These are phyloP conservation scores for Amorpha juglandis DNA, from an alignment of 2,888 invertebrate genomes.

Conservation along the genomic window DNA sequence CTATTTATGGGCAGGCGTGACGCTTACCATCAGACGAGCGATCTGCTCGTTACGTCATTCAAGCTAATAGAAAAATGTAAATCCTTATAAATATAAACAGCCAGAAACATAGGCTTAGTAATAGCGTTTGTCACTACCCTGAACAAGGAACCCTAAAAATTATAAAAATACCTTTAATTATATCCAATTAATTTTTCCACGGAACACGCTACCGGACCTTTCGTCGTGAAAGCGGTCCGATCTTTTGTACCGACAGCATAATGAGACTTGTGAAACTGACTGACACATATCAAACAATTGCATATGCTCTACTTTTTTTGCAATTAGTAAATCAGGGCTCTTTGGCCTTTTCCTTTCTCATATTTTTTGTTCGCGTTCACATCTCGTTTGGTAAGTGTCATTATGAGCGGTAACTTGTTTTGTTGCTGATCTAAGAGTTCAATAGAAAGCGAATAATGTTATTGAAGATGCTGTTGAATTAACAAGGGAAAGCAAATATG, in stretches of 20 bases:
- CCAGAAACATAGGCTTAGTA: too few species aligned
- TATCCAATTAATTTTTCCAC: constrained; percentile 54
- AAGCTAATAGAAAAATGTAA: too few species aligned
- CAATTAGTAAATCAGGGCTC: constrained; percentile 30
- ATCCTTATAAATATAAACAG: too few species aligned
- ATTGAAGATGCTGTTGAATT: too few species aligned
- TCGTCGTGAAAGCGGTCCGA: constrained; percentile 55
- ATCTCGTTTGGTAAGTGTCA: constrained; percentile 1
- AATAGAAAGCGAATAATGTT: too few species aligned
- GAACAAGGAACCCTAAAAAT: constrained; percentile 34
- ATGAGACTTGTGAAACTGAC: constrained; percentile 50
- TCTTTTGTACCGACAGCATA: constrained; percentile 56
- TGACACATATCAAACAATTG: constrained; percentile 35
- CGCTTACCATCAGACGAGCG: too few species aligned
- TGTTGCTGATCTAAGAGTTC: not conserved
- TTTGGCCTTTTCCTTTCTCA: constrained; percentile 27
- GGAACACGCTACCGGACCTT: constrained; percentile 49
- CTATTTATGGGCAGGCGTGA: too few species aligned
- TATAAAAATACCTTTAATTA: constrained; percentile 46
- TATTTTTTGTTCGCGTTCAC: constrained; percentile 12
- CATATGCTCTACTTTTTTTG: constrained; percentile 29
- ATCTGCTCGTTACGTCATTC: too few species aligned
- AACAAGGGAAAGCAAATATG: too few species aligned
- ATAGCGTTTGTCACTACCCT: too few species aligned
- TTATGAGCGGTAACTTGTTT: constrained; percentile 6